Conservation (phyloP, 1,140 invertebrate genomes). For the Tetraneura akinire region DNA sequence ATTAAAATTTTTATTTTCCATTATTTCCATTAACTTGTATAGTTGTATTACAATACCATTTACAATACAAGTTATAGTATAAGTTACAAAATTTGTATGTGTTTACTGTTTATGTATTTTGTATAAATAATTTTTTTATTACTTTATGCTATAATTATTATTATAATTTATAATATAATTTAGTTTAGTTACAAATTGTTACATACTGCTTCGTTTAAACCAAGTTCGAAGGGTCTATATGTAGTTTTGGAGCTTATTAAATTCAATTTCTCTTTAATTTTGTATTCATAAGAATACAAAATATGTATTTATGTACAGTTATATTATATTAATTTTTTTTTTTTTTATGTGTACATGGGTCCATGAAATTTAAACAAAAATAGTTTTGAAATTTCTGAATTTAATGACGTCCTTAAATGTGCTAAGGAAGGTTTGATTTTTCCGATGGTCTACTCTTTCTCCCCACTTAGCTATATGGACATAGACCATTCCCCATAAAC, state of each 20-base stretch:
- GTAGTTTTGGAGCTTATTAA: not conserved
- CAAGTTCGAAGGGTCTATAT: not conserved
- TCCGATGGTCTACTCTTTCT: no score
- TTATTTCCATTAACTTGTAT: no score
- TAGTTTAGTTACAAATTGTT: not conserved
- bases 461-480: no score
- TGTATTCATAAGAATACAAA: constrained; percentile 31
- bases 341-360: not conserved
- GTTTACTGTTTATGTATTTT: no score
- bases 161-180: not conserved
- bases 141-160: not conserved
- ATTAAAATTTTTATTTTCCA: no score
- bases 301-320: not conserved
- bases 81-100: no score
- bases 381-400: constrained; percentile 8
- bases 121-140: not conserved
- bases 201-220: not conserved
- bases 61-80: no score
- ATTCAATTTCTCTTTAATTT: constrained; percentile 15
- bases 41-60: no score
- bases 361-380: not conserved
- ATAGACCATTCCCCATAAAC: no score
- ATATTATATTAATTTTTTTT: constrained; percentile 19
- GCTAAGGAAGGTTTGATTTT: no score
- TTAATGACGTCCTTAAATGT: not conserved